Evolutionary conservation across 2,888 invertebrate species (phyloP), one percentile per base, ranked within the genome.

Genomic region (Folsomia candida): DNA sequence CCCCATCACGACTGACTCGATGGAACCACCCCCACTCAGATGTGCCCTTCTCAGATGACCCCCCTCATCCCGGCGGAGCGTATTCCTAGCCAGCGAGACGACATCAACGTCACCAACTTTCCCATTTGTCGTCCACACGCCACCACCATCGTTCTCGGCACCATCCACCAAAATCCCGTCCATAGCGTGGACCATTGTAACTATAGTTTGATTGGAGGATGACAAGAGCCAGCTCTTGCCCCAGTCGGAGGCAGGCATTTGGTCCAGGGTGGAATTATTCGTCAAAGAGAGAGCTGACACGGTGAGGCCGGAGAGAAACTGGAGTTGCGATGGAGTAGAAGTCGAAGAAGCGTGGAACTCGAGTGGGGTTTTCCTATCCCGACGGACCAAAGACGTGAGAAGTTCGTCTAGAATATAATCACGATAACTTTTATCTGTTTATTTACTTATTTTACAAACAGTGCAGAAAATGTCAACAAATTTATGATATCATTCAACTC

Each of bases 171-270:
- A 29, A 0, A 71, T 51, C 20, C 59, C 24, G 6, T 64, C 47
- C 9, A 2, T 25, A 47, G 74, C 75, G 25, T 67, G 60, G 0
- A 72, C 63, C 18, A 62, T 67, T 2, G 77, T 73, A 1, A 51
- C 28, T 0, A 77, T 67, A 0, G 29, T 63, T 51, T 77, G 77
- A 59, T 74, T 27, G 9, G 28, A 24, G 1, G 14, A 1, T 1
- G 47, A 63, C 0, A 73, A 58, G 6, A 77, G 37, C 77, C 77
- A 77, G 1, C 27, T 20, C 0, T 65, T 20, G 1, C 75, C 77
- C 77, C 77, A 77, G 0, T 70, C 69, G 2, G 61, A 27, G 24
- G 26, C 29, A 0, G 28, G 47, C 9, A 76, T 73, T n/a, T 63
- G 68, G 25, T 76, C 71, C 24, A 76, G 24, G 20, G 28, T 4